Base-by-base conservation (phyloP, 2,888 invertebrate species). In the Thera britannica region DNA sequence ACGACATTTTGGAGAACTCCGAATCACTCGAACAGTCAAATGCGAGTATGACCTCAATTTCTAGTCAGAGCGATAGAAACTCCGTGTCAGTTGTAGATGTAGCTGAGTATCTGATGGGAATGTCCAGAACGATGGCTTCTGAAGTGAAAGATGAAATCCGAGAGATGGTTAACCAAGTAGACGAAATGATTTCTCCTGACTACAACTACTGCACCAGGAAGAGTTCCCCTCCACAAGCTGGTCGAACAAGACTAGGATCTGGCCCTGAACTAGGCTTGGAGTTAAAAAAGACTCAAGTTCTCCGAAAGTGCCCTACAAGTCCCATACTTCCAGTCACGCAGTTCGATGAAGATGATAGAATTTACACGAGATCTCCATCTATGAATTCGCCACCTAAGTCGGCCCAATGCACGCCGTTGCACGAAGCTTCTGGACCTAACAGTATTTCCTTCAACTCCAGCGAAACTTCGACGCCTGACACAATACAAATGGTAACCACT, bases 101-200 rank as follows among this genome's bases (percentile, higher is more conserved):
- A 56, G 96, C 97, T 0, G 96, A 96, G 81, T 97, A 97, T 84
- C 87, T 97, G 58, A 96, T 96, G 94, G 97, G 96, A 73, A 96
- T 96, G 83, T 96, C 97, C 0, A 95, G 95, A 81, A 96, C 96
- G 83, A 96, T 97, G 96, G 96, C 96, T 7, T 96, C 96, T 62
- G 96, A 97, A 89, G 96, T 97, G 34, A 97, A 96, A 83, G 96
- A 96, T 4, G 97, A 97, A 84, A 96, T 96, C 72, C 94, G 96
- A 58, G 96, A 96, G 83, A 95, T 96, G 88, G 96, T 96, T 0
- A 96, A 94, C 82, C 96, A 96, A 57, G 97, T 97, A 2, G 96
- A 97, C 75, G 96, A 95, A 79, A 94, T 96, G 88, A 95, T 95
- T 64, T 94, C 94, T 8, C 94, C 95, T 2, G 94, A 94, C 61